Base-by-base conservation (phyloP, 2,113 vertebrate species). In the Sula dactylatra region DNA sequence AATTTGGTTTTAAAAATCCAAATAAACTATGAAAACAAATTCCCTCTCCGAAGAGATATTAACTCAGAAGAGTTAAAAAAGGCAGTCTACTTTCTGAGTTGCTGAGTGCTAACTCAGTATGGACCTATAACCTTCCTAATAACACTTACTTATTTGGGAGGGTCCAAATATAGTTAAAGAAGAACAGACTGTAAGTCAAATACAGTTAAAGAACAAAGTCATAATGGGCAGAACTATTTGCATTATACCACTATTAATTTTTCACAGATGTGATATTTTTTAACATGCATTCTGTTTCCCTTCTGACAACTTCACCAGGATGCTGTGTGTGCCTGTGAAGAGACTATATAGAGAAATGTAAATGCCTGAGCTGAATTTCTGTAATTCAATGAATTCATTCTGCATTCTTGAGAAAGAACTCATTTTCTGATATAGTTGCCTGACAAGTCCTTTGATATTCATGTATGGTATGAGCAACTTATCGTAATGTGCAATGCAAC, bases 371-470 rank as follows among this genome's bases (percentile, higher is more conserved):
- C 7, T 94, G 66, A 87, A 69, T 77, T 92, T 94, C 87, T 86
- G 6, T 42, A 82, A 89, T 70, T 91, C 27, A 89, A 71, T 85
- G 21, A 92, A 36, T 96, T 45, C 19, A 89, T 77, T 77, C 44
- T 32, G 38, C 31, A 56, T 90, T 55, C 44, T 67, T 84, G 71
- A 91, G n/a, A 85, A 94, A 96, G 83, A 89, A 34, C 27, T 59
- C 20, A 59, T 82, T 89, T 92, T 93, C 59, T 92, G 59, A 90
- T 78, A 79, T 1, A 88, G 55, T 34, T 96, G 88, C 65, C 86
- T 44, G 87, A 62, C 78, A 88, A 94, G 88, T n/a, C 50, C 52
- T 88, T 83, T 88, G 73, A 92, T 74, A 94, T 91, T 96, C 78
- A 93, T 55, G 65, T 42, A 85, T 88, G 59, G 45, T 66, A 86